A percentile compares a stretch with the other conserved stretches of the same genome.
phyloP scores from a whole-genome alignment of 2,797 vertebrate species.

The Pipistrellus nathusii region DNA sequence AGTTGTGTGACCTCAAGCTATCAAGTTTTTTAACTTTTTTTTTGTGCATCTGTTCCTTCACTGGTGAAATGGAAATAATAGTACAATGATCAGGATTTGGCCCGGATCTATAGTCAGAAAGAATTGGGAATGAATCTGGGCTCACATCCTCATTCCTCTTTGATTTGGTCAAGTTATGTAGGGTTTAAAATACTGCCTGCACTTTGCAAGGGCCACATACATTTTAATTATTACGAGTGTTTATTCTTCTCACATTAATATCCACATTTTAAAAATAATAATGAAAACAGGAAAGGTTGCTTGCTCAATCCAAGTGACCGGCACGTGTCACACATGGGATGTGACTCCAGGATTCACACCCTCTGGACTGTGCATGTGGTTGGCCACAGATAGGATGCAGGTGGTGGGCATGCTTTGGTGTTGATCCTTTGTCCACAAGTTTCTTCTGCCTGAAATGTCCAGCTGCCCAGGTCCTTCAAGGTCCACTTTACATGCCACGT shows the following conservation, averaged over 20 bases:
- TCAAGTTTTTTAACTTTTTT: background rate
- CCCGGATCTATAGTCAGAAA: background rate
- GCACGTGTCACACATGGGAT: too few relatives aligned
- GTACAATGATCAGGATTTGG: background rate
- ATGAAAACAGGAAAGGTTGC: background rate
- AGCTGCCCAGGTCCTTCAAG: background rate
- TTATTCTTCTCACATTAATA: background rate
- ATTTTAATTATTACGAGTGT: background rate
- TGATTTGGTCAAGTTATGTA: background rate
- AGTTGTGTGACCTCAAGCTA: background rate
- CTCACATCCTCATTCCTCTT: background rate
- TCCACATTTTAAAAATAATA: background rate
- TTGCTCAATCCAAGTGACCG: background rate
- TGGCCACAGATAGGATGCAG: accelerated
- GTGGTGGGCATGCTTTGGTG: background rate
- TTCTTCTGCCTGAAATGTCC: background rate
- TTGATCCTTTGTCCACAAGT: background rate
- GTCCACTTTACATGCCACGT: background rate
- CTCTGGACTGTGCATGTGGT: too few relatives aligned
- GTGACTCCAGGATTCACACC: background rate
- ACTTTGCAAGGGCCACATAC: background rate
- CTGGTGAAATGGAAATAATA: background rate
- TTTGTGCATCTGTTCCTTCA: background rate
- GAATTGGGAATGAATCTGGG: background rate
- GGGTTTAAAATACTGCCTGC: background rate